Conservation (phyloP, 2,797 vertebrate genomes). For the Fistularia commersonii region DNA sequence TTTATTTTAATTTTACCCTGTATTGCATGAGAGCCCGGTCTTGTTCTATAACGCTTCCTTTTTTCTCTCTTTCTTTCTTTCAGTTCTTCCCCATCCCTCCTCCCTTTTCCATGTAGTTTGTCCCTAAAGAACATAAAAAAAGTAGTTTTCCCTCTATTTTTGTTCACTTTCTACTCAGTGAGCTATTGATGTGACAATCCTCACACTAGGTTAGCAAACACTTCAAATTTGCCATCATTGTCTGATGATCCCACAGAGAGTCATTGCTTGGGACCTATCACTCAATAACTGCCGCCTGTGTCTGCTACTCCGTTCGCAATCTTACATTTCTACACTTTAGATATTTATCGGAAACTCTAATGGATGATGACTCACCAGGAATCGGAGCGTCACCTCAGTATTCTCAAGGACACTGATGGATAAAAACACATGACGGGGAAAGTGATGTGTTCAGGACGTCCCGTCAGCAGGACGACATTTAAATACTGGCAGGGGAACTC, state of each 20-base stretch:
- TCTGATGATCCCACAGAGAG: no score
- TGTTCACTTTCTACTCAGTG: not conserved
- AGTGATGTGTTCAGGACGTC: no score
- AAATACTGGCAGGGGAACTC: no score
- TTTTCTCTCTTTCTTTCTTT: not conserved
- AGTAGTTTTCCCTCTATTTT: not conserved
- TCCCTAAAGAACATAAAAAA: not conserved
- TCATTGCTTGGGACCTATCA: no score
- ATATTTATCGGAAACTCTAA: constrained; percentile 10
- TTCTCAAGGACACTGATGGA: no score
- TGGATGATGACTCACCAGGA: not conserved
- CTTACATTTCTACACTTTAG: constrained; percentile 12
- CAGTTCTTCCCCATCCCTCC: no score
- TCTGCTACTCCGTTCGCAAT: constrained; percentile 1
- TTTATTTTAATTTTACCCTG: no score
- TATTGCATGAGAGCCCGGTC: no score
- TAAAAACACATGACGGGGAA: no score
- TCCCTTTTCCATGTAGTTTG: not conserved
- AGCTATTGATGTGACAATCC: constrained; percentile 9
- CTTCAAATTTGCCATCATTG: constrained; percentile 13
- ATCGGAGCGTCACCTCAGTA: not conserved
- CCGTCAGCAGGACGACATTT: no score
- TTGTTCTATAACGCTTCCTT: no score
- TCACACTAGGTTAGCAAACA: not conserved
- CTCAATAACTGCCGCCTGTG: no score